These are phyloP conservation scores for Drosophila ercepeae DNA, from an alignment of 1,140 invertebrate genomes.

Conservation along the genomic window DNA sequence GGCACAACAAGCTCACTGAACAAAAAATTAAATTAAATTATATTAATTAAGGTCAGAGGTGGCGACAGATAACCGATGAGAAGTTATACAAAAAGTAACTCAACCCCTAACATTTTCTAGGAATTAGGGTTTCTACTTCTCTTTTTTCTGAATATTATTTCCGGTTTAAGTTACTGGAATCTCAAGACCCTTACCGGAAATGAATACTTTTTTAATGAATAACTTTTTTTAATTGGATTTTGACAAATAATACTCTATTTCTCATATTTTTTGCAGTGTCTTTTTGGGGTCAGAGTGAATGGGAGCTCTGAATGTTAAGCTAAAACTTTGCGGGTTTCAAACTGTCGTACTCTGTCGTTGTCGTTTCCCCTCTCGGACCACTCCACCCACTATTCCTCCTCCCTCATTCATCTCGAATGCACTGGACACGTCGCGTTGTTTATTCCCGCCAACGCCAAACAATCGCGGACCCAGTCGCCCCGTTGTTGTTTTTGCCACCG, in stretches of 20 bases:
- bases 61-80: neutral
- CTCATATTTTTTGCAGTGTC: constrained; percentile 16
- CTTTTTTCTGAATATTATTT: neutral
- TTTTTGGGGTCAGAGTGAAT: constrained; percentile 22
- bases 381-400: neutral
- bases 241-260: neutral
- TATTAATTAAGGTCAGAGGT: neutral
- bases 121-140: neutral
- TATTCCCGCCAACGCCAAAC: constrained; percentile 78
- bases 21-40: neutral
- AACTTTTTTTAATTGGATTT: neutral
- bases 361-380: neutral
- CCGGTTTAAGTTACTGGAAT: neutral
- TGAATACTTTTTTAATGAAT: neutral
- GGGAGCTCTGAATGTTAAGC: constrained; percentile 39
- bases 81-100: too few species aligned
- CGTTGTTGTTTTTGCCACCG: constrained; percentile 32
- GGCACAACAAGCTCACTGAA: constrained; percentile 45
- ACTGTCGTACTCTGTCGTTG: constrained; percentile 35
- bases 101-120: neutral
- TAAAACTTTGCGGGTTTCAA: constrained; percentile 74
- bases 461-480: constrained; percentile 56
- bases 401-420: constrained; percentile 46
- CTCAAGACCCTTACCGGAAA: neutral
- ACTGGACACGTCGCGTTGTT: constrained; percentile 76